phyloP scores from a whole-genome alignment of 2,113 vertebrate species.

The Nettapus auritus region DNA sequence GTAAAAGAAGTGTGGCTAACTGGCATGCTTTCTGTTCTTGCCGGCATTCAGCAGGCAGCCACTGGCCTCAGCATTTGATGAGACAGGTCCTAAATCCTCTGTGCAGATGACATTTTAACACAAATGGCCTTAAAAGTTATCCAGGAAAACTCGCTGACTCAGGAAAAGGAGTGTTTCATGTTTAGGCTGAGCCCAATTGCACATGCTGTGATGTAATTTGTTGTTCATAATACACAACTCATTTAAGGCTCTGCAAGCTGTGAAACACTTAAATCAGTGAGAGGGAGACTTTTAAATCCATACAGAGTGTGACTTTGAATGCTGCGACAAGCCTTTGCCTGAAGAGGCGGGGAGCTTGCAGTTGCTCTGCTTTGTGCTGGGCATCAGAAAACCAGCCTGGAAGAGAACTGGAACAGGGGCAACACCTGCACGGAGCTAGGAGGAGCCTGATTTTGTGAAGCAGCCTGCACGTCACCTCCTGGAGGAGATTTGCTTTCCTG shows the following conservation, averaged over 20 bases:
- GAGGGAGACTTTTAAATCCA: neutral
- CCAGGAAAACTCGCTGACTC: neutral
- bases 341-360: neutral
- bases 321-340: neutral
- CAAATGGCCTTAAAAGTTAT: conserved; percentile 1
- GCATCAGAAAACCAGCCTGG: neutral
- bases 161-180: neutral
- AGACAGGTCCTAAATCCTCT: neutral
- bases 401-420: neutral
- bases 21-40: neutral
- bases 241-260: conserved; percentile 33
- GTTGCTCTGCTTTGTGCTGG: neutral
- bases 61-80: neutral
- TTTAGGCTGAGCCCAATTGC: neutral
- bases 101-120: neutral
- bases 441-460: neutral
- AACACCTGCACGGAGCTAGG: neutral
- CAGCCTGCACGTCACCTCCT: neutral
- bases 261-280: conserved; percentile 39
- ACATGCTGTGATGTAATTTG: conserved; percentile 30
- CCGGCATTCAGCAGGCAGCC: neutral
- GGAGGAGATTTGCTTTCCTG: neutral
- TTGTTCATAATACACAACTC: conserved; percentile 28
- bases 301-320: neutral
- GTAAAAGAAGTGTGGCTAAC: neutral